Evolutionary conservation across 2,888 invertebrate genomes (phyloP), one percentile per base, ranked within the genome.

Genomic region (Embidobia sp.): DNA sequence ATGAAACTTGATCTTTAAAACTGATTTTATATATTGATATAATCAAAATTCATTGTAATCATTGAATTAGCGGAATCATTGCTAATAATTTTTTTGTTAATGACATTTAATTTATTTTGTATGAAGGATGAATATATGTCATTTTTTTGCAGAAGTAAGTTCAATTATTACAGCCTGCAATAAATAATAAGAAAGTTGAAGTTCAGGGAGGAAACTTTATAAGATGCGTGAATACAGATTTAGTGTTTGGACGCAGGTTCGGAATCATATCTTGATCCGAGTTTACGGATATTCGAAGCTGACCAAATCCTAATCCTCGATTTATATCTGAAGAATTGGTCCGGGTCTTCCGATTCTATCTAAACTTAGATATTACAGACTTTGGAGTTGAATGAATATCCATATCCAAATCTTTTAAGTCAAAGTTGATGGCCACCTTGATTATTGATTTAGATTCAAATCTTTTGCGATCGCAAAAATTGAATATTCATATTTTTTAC

Each of bases 241-340:
- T 11, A 5, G 19, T 27, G 51, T 64, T 64, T 18, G 22, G 10
- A 22, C 4, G 31, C 4, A 46, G 19, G 10, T 18, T 16, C 6
- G 16, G 29, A 46, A 33, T 42, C 15, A 53, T 46, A 11, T 22
- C 53, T 53, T 66, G 55, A 55, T 66, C 46, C 37, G 66, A 66
- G 55, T 55, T 55, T 66, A 55, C 66, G 44, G 55, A 46, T 55
- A 66, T 55, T 33, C 37, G 55, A 55, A 66, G 29, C 55, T 57
- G 48, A 69, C 49, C 69, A 69, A 69, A 69, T 59, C 59, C 69
- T 69, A 69, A 69, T 59, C 69, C 59, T 51, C 40, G 49, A 69
- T 69, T 59, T 69, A 69, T 69, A 59, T 46, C 61, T 46, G 46
- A 61, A 70, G 46, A 61, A 70, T 53, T 70, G 70, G 44, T 61